phyloP scores from a whole-genome alignment of 2,797 vertebrate species.

The Scarus forsteni region DNA sequence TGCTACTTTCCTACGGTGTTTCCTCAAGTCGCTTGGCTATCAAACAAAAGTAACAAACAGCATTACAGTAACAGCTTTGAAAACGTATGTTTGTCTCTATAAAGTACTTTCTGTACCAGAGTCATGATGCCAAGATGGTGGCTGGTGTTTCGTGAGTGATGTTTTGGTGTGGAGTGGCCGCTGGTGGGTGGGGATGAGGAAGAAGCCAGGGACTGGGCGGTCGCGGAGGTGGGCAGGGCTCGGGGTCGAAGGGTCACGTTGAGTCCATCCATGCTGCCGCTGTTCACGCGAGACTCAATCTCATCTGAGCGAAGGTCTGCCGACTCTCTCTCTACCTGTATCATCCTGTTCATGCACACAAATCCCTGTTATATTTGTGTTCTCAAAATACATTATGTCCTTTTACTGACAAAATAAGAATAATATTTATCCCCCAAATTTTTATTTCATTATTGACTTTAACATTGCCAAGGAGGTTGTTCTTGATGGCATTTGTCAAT shows the following conservation, averaged over 20 bases:
- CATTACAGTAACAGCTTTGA: slow-evolving; percentile 4
- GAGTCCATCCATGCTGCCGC: slow-evolving; percentile 95
- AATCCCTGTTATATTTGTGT: background rate
- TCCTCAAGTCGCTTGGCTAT: slow-evolving; percentile 97
- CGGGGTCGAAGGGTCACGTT: slow-evolving; percentile 92
- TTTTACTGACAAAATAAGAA: too few species aligned
- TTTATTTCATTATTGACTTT: too few species aligned
- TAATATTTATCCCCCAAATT: too few species aligned
- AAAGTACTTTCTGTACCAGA: slow-evolving; percentile 86
- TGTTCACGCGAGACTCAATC: slow-evolving; percentile 94
- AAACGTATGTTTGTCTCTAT: background rate
- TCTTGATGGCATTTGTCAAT: too few species aligned
- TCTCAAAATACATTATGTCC: too few species aligned
- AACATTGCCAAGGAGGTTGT: too few species aligned
- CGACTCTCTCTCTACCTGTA: slow-evolving; percentile 96
- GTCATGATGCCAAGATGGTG: slow-evolving; percentile 97
- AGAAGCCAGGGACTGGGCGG: slow-evolving; percentile 93
- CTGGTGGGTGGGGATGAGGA: slow-evolving; percentile 91
- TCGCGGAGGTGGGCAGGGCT: slow-evolving; percentile 93
- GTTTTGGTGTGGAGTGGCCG: slow-evolving; percentile 92
- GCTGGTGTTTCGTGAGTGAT: slow-evolving; percentile 89
- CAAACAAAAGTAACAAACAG: slow-evolving; percentile 36
- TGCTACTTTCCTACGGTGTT: slow-evolving; percentile 95
- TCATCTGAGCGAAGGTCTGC: slow-evolving; percentile 94
- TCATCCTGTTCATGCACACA: slow-evolving; percentile 86